Percentiles rank a stretch among this genome's conserved stretches.
Conservation (phyloP, 2,888 invertebrate species). For the Dicroscelio sp. region DNA sequence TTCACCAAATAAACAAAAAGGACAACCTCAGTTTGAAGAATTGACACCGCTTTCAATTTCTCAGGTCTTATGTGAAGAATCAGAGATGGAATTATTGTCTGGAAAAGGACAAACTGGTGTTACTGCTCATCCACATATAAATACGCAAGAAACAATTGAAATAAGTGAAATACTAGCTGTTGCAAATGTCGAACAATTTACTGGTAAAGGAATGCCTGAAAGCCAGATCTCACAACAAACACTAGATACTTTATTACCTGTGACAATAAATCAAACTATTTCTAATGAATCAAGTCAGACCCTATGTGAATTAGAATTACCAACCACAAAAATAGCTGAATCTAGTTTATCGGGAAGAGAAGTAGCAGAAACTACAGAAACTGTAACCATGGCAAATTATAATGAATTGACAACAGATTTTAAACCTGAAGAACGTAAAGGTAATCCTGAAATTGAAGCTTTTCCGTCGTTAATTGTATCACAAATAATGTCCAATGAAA, state of each 20-base stretch:
- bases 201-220: conserved; percentile 81
- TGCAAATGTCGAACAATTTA: conserved; percentile 87
- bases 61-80: conserved; percentile 86
- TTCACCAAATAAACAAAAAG: conserved; percentile 80
- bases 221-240: conserved; percentile 87
- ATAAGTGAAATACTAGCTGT: conserved; percentile 86
- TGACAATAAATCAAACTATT: conserved; percentile 87
- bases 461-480: conserved; percentile 84
- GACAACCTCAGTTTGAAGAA: conserved; percentile 81
- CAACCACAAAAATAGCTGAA: conserved; percentile 90
- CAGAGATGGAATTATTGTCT: conserved; percentile 79
- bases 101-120: conserved; percentile 88
- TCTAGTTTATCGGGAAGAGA: conserved; percentile 90
- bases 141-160: conserved; percentile 89
- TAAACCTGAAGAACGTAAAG: conserved; percentile 85
- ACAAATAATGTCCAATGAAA: conserved; percentile 85
- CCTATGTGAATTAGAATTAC: conserved; percentile 82
- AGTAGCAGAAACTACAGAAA: conserved; percentile 88
- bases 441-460: conserved; percentile 83
- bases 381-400: conserved; percentile 84
- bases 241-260: conserved; percentile 86
- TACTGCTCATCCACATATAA: conserved; percentile 90
- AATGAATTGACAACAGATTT: conserved; percentile 83
- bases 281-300: conserved; percentile 85
- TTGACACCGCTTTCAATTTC: conserved; percentile 87